A percentile compares a stretch with the other conserved stretches of the same genome.
Evolutionary conservation across 2,888 invertebrate species (phyloP).

Genomic region (Allolobophora icterica): DNA sequence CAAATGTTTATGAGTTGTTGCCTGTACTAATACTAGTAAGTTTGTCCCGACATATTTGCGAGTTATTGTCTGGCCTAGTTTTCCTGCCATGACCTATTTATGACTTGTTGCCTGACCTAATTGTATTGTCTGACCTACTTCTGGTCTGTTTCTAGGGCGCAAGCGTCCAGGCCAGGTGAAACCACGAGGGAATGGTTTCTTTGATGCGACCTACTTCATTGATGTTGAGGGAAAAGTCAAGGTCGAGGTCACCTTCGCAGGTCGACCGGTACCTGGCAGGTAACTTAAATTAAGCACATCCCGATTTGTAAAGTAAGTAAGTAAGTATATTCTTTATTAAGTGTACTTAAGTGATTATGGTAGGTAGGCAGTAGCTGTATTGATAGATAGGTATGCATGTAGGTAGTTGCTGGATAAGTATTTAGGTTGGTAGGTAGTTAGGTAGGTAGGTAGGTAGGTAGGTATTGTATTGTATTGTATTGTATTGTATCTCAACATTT

Average conservation of each 20-base stretch:
- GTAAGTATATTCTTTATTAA: too few species aligned
- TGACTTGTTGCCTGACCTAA: background rate
- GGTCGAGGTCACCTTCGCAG: slow-evolving; percentile 78
- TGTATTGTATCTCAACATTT: too few species aligned
- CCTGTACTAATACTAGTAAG: too few species aligned
- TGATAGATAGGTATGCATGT: too few species aligned
- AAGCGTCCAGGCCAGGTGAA: slow-evolving; percentile 56
- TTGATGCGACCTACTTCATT: slow-evolving; percentile 79
- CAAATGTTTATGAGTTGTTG: too few species aligned
- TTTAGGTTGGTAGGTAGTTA: too few species aligned
- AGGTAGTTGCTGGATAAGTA: too few species aligned
- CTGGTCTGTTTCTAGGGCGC: slow-evolving; percentile 49
- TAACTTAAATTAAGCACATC: slow-evolving; percentile 55
- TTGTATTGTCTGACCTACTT: background rate
- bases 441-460: too few species aligned
- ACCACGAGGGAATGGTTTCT: slow-evolving; percentile 74
- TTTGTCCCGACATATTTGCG: background rate
- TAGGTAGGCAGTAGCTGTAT: too few species aligned
- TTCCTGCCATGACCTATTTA: background rate
- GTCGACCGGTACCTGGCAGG: slow-evolving; percentile 78
- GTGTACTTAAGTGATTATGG: too few species aligned
- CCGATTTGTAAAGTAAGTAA: too few species aligned
- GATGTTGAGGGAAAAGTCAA: slow-evolving; percentile 76
- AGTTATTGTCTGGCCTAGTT: background rate
- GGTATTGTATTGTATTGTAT: too few species aligned